Base-by-base conservation (phyloP, 1,140 invertebrate genomes). In the Lordiphosa mommai region DNA sequence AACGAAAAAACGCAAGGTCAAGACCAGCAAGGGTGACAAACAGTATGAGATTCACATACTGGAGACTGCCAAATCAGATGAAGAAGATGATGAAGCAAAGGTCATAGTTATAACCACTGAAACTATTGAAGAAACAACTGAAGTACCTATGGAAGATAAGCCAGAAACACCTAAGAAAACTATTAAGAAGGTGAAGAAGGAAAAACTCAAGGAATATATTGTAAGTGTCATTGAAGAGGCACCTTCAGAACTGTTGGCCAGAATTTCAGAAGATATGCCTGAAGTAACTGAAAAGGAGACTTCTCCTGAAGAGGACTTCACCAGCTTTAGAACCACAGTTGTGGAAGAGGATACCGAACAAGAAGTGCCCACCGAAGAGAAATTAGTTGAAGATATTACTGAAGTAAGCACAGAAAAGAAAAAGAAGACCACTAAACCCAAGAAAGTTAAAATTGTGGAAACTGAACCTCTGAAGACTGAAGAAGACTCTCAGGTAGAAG, bases 41-140 rank as follows among this genome's bases (percentile, higher is more conserved):
- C 86, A 90, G 10, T 89, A 91, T 32, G 88, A 90, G 49, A 86
- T 89, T 12, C 86, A 91, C 70, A 90, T 90, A 9, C 65, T 89
- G 4, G 87, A 89, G 57, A 82, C 88, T 17, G 68, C 73, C 7
- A 48, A 69, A 20, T 5, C 41, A 1, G 53, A 37, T 1, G 44
- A 56, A n/a, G 33, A 41, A 0, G 16, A 41, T 3, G 79, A 87
- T 3, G 69, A 79, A 20, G 82, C 76, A 2, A 70, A 80, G 52
- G 58, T 90, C 3, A 72, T 70, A 27, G 74, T 89, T 10, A 87
- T 88, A 55, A 88, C 90, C 47, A 77, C 66, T 7, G 84, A 88
- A 68, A 44, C 66, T 56, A 49, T 50, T 0, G 47, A 60, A 59
- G 67, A 89, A 16, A 34, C 14, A n/a, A 27, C 34, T 3, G 50